Percentiles rank a stretch among this genome's conserved stretches.
Conservation (phyloP, 2,113 vertebrate genomes). For the Xyrauchen texanus region DNA sequence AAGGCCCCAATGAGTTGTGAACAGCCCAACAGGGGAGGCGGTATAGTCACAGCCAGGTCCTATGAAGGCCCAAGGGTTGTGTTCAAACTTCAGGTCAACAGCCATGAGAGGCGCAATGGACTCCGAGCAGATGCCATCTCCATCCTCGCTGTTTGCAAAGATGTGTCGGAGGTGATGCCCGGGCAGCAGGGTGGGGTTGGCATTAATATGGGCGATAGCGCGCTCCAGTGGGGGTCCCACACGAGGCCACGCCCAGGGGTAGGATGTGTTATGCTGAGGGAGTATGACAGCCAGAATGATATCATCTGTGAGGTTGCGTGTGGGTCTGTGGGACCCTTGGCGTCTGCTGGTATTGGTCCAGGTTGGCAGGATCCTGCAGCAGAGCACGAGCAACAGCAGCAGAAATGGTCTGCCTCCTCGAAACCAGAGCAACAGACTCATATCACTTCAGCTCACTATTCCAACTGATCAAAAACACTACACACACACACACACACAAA, state of each 20-base stretch:
- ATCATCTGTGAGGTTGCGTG: constrained; percentile 52
- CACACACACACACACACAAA: not conserved
- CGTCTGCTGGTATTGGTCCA: not conserved
- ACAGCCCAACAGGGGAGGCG: constrained; percentile 83
- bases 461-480: constrained; percentile 29
- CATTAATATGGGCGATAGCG: constrained; percentile 73
- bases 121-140: constrained; percentile 82
- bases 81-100: constrained; percentile 81
- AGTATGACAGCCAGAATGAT: constrained; percentile 86
- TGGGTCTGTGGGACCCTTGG: constrained; percentile 30
- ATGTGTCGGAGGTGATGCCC: constrained; percentile 70
- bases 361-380: not conserved
- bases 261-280: constrained; percentile 81
- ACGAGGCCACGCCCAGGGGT: constrained; percentile 93
- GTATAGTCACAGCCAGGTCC: constrained; percentile 90
- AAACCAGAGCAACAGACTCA: constrained; percentile 49
- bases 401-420: constrained; percentile 19
- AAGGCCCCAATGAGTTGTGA: constrained; percentile 86
- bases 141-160: constrained; percentile 85
- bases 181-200: constrained; percentile 69
- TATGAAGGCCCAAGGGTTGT: constrained; percentile 82
- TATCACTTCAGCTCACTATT: constrained; percentile 28
- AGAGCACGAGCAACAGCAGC: constrained; percentile 53
- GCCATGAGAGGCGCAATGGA: constrained; percentile 83
- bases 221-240: constrained; percentile 83